phyloP scores from a whole-genome alignment of 2,888 invertebrate species.

The Teleogryllus oceanicus region DNA sequence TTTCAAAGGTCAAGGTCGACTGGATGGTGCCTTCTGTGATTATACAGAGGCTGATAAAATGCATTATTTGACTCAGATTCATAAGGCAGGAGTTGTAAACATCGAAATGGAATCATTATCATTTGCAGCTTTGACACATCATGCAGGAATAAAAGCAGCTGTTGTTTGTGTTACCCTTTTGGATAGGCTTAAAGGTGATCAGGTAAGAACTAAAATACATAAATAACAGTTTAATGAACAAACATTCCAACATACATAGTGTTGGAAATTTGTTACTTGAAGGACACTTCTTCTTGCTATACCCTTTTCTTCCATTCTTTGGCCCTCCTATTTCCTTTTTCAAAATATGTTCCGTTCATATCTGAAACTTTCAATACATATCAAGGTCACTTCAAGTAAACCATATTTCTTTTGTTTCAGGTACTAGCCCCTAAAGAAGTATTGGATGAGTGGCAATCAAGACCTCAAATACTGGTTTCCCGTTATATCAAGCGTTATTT shows the following conservation, averaged over 20 bases:
- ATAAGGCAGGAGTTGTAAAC: conserved; percentile 79
- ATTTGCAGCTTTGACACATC: conserved; percentile 89
- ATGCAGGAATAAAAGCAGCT: conserved; percentile 89
- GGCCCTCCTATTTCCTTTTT: no score
- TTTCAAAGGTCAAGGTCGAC: conserved; percentile 79
- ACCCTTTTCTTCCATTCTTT: no score
- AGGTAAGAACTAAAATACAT: conserved; percentile 56
- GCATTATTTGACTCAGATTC: conserved; percentile 74
- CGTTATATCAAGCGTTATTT: conserved; percentile 79
- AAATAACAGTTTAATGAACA: neutral
- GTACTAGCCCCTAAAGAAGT: conserved; percentile 84
- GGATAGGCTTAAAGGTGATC: conserved; percentile 90
- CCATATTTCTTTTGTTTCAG: conserved; percentile 49
- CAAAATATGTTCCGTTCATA: no score
- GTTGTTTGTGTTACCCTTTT: conserved; percentile 90
- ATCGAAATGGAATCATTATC: conserved; percentile 97
- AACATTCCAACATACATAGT: no score
- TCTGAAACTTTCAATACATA: no score
- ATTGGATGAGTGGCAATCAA: conserved; percentile 83
- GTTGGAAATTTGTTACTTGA: no score
- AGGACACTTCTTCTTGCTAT: no score
- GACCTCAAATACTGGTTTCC: conserved; percentile 80
- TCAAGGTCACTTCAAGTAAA: neutral
- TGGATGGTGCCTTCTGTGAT: conserved; percentile 96
- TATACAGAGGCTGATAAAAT: conserved; percentile 87